Evolutionary conservation across 2,797 vertebrate species (phyloP).

Genomic region (Lacerta agilis): DNA sequence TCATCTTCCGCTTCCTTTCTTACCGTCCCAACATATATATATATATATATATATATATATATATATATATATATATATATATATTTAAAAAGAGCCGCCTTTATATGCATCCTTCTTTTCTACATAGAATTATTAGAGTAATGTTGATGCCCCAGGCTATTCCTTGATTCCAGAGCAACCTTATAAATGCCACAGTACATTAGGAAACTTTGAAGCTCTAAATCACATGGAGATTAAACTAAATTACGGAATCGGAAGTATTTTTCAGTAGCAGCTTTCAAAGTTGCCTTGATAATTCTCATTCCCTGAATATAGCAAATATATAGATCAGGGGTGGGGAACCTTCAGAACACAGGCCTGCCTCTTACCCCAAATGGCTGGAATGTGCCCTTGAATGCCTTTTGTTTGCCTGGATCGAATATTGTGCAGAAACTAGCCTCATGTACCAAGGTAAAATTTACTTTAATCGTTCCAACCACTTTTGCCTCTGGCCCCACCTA

Average conservation of each 20-base stretch:
- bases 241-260: slow-evolving; percentile 36
- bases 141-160: slow-evolving; percentile 60
- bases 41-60: too few relatives aligned
- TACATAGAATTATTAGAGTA: slow-evolving; percentile 52
- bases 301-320: background rate
- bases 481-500: too few relatives aligned
- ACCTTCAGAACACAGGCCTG: background rate
- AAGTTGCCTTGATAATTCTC: slow-evolving; percentile 40
- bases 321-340: slow-evolving; percentile 7
- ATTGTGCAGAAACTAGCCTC: too few relatives aligned
- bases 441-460: too few relatives aligned
- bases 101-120: slow-evolving; percentile 43
- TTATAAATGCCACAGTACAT: slow-evolving; percentile 57
- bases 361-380: too few relatives aligned
- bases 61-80: too few relatives aligned
- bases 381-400: too few relatives aligned
- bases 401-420: too few relatives aligned
- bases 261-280: background rate
- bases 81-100: background rate
- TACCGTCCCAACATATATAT: slow-evolving; percentile 32
- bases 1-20: slow-evolving; percentile 35
- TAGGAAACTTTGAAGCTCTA: slow-evolving; percentile 48
- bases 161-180: slow-evolving; percentile 31
- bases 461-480: too few relatives aligned
- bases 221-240: slow-evolving; percentile 51